These are phyloP conservation scores for Ips nitidus DNA, from an alignment of 1,140 invertebrate species.

Conservation along the genomic window DNA sequence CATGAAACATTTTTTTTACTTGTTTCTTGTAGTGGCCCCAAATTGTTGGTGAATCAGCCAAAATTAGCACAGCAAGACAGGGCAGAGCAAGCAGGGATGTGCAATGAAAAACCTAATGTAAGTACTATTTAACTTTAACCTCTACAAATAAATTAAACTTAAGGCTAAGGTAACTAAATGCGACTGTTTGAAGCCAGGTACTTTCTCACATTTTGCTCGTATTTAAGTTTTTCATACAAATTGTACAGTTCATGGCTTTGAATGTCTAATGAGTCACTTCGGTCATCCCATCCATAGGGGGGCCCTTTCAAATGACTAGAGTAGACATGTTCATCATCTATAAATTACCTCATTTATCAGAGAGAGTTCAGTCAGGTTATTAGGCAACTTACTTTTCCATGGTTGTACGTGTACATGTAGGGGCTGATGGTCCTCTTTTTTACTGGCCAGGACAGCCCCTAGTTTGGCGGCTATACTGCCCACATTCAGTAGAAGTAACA, in stretches of 20 bases:
- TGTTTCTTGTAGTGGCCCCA: no score
- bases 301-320: constrained; percentile 8
- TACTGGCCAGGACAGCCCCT: constrained; percentile 15
- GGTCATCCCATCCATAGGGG: constrained; percentile 30
- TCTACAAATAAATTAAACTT: no score
- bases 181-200: constrained; percentile 4
- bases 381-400: constrained; percentile 4
- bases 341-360: background rate
- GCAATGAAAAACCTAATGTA: no score
- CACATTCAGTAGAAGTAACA: constrained; percentile 24
- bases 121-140: no score
- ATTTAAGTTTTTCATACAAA: constrained; percentile 31
- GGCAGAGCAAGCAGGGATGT: no score
- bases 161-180: background rate
- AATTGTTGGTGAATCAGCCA: no score
- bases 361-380: background rate
- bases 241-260: constrained; percentile 30
- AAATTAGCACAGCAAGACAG: no score
- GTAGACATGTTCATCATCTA: constrained; percentile 21
- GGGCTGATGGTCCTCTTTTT: constrained; percentile 14
- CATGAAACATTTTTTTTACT: no score
- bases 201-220: constrained; percentile 11
- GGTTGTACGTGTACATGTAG: constrained; percentile 26
- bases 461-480: constrained; percentile 20
- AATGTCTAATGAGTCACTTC: constrained; percentile 7